Evolutionary conservation across 2,797 vertebrate species (phyloP).

Genomic region (Neomorphus geoffroyi): DNA sequence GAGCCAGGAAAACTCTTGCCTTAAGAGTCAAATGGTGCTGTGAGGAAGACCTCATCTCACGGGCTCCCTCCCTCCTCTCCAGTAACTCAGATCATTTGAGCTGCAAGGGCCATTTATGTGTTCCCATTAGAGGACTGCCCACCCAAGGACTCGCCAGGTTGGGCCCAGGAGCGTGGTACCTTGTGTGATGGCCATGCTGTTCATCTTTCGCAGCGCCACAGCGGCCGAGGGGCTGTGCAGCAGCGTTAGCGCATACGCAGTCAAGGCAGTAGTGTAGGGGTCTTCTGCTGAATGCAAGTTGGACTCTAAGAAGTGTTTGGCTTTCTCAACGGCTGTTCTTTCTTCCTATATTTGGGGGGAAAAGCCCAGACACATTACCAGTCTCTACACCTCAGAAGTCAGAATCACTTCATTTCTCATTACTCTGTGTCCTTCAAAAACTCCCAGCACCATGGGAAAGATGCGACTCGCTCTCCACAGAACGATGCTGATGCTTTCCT

Average conservation of each 20-base stretch:
- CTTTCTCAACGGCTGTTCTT: conserved; percentile 84
- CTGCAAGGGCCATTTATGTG: neutral
- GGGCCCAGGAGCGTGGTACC: conserved; percentile 64
- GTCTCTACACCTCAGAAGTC: neutral
- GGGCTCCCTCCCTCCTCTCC: neutral
- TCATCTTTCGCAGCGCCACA: conserved; percentile 81
- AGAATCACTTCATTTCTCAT: neutral
- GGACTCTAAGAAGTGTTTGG: conserved; percentile 88
- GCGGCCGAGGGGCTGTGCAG: conserved; percentile 84
- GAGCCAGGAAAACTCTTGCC: neutral
- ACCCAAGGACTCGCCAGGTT: neutral
- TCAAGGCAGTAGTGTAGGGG: conserved; percentile 89
- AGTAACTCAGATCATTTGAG: neutral
- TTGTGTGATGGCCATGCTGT: conserved; percentile 91
- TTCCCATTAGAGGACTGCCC: too few species aligned
- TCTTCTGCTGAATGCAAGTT: conserved; percentile 86
- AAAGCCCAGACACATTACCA: neutral
- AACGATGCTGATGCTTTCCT: neutral
- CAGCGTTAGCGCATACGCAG: conserved; percentile 85
- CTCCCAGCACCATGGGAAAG: neutral
- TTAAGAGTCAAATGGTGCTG: fast-evolving
- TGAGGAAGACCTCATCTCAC: neutral
- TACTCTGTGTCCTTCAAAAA: neutral
- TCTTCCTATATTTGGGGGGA: conserved; percentile 80
- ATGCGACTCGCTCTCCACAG: neutral